These are phyloP conservation scores for Bicyclus anynana DNA, from an alignment of 1,140 invertebrate species.

Conservation along the genomic window DNA sequence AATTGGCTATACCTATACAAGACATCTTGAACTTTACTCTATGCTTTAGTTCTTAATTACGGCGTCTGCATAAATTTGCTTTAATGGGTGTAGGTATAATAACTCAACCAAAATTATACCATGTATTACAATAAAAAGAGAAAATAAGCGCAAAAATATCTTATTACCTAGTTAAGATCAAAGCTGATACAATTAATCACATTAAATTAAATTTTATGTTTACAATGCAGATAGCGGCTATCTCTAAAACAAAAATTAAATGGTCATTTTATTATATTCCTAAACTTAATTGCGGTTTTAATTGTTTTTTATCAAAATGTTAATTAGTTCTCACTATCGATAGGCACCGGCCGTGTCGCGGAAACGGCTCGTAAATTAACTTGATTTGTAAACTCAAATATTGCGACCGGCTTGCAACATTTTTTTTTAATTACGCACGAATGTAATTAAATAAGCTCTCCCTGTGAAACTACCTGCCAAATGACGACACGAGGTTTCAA, in stretches of 20 bases:
- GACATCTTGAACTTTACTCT: no score
- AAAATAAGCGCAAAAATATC: not conserved
- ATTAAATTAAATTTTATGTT: constrained; percentile 1
- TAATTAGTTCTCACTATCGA: constrained; percentile 26
- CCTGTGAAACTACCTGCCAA: constrained; percentile 4
- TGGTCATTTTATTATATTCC: constrained; percentile 1
- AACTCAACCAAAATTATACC: no score
- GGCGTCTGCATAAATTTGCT: no score
- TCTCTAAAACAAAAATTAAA: constrained; percentile 6
- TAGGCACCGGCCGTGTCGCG: constrained; percentile 21
- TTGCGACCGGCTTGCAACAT: constrained; percentile 16
- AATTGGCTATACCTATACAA: no score
- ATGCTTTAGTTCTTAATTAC: no score
- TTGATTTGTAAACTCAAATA: constrained; percentile 20
- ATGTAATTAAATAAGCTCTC: constrained; percentile 14
- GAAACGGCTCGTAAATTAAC: constrained; percentile 22
- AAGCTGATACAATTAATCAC: not conserved
- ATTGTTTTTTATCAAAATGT: constrained; percentile 17
- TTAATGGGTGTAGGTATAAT: no score
- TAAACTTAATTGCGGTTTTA: constrained; percentile 7
- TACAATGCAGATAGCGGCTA: constrained; percentile 4
- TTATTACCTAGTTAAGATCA: not conserved
- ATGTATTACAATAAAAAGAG: not conserved
- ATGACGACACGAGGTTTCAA: constrained; percentile 4
- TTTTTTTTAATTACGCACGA: constrained; percentile 17